Evolutionary conservation across 2,797 vertebrate genomes (phyloP).

Genomic region (Eutrigla gurnardus): DNA sequence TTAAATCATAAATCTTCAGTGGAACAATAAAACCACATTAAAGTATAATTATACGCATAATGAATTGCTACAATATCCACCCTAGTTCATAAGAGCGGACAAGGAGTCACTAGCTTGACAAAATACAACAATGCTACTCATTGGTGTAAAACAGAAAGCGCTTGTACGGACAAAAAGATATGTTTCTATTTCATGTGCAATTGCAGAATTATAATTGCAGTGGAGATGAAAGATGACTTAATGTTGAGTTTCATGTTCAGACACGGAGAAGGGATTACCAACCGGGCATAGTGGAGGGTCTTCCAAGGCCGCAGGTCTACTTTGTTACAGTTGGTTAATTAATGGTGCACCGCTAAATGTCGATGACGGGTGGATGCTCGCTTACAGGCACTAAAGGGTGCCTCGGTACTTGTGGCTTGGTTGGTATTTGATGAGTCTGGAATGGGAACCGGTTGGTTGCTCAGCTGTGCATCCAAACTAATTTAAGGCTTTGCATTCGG

Average conservation of each 20-base stretch:
- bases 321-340: neutral
- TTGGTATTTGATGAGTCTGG: too few species aligned
- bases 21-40: conserved; percentile 22
- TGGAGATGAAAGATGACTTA: conserved; percentile 19
- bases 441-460: too few species aligned
- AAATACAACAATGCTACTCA: conserved; percentile 44
- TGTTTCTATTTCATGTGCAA: conserved; percentile 34
- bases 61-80: conserved; percentile 32
- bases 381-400: too few species aligned
- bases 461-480: too few species aligned
- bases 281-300: neutral
- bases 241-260: conserved; percentile 5
- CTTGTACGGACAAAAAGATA: conserved; percentile 3
- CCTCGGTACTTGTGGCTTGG: too few species aligned
- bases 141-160: conserved; percentile 37
- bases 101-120: conserved; percentile 29
- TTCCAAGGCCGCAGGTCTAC: neutral
- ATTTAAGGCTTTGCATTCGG: too few species aligned
- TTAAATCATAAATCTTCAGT: conserved; percentile 36
- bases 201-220: conserved; percentile 34
- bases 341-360: neutral
- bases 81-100: conserved; percentile 26
- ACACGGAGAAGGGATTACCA: neutral
- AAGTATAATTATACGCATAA: conserved; percentile 31
- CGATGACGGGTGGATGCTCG: neutral